Percentiles rank a stretch among this genome's conserved stretches.
phyloP scores from a whole-genome alignment of 23 tunicate genomes.

The Pegea sp. region DNA sequence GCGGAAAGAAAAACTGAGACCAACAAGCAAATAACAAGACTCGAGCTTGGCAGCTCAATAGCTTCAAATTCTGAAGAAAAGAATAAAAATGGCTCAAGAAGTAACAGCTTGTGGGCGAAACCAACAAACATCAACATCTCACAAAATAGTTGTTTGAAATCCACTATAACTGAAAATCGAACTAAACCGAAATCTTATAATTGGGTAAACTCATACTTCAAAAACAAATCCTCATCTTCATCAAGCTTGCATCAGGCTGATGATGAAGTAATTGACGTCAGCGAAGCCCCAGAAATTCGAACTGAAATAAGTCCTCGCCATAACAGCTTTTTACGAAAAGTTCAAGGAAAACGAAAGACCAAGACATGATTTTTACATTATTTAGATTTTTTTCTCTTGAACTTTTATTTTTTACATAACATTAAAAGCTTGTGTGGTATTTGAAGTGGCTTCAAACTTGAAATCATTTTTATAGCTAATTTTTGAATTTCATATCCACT shows the following conservation, averaged over 20 bases:
- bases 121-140: too few species aligned
- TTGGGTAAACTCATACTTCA: slow-evolving; percentile 1
- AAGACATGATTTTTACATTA: too few species aligned
- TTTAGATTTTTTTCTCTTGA: too few species aligned
- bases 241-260: not conserved
- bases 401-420: too few species aligned
- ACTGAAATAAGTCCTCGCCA: slow-evolving; percentile 20
- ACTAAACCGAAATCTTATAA: not conserved
- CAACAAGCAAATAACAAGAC: too few species aligned
- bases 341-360: slow-evolving; percentile 44
- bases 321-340: slow-evolving; percentile 58
- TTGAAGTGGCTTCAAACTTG: too few species aligned
- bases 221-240: not conserved
- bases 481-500: too few species aligned
- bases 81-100: not conserved
- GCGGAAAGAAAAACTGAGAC: not conserved
- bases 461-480: too few species aligned
- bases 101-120: not conserved
- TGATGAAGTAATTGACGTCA: slow-evolving; percentile 1
- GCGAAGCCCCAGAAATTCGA: slow-evolving; percentile 37
- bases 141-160: too few species aligned
- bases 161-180: not conserved
- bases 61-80: not conserved
- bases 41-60: too few species aligned
- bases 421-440: too few species aligned